Percentiles rank a stretch among this genome's conserved stretches.
Evolutionary conservation across 2,797 vertebrate genomes (phyloP).

Genomic region (Cynodonichthys magdalenae): DNA sequence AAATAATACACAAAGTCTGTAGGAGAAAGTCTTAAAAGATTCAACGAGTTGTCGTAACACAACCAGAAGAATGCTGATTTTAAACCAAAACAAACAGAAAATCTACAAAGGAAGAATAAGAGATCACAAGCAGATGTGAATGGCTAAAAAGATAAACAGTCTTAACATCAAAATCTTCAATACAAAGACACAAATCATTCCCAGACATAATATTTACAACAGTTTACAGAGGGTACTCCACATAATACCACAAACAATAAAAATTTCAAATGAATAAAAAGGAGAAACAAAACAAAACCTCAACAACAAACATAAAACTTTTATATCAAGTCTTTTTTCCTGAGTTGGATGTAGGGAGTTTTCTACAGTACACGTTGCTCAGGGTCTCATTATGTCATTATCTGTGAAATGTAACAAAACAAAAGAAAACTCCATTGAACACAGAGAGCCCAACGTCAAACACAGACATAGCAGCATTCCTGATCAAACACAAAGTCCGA

Average conservation of each 20-base stretch:
- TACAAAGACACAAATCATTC: constrained; percentile 6
- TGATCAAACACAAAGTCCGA: constrained; percentile 64
- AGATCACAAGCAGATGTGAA: too few relatives aligned
- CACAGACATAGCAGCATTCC: constrained; percentile 28
- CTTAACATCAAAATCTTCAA: not conserved
- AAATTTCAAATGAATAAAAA: not conserved
- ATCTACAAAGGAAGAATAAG: too few relatives aligned
- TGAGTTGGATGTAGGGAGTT: not conserved
- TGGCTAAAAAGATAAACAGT: too few relatives aligned
- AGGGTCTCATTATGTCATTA: constrained; percentile 27
- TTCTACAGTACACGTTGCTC: constrained; percentile 1
- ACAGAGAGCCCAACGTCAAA: constrained; percentile 46
- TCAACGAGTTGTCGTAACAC: too few relatives aligned
- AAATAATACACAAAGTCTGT: too few relatives aligned
- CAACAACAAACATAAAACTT: too few relatives aligned
- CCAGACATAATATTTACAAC: too few relatives aligned
- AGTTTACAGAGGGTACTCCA: too few relatives aligned
- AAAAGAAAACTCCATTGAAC: constrained; percentile 40
- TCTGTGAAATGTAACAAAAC: constrained; percentile 23
- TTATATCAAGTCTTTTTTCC: not conserved
- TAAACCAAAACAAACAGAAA: too few relatives aligned
- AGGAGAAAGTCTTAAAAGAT: too few relatives aligned
- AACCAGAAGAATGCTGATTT: too few relatives aligned
- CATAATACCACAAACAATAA: not conserved
- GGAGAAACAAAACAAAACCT: not conserved